Percentiles rank a stretch among this genome's conserved stretches.
Conservation (phyloP, 2,888 invertebrate genomes). For the Brachyptera putata region DNA sequence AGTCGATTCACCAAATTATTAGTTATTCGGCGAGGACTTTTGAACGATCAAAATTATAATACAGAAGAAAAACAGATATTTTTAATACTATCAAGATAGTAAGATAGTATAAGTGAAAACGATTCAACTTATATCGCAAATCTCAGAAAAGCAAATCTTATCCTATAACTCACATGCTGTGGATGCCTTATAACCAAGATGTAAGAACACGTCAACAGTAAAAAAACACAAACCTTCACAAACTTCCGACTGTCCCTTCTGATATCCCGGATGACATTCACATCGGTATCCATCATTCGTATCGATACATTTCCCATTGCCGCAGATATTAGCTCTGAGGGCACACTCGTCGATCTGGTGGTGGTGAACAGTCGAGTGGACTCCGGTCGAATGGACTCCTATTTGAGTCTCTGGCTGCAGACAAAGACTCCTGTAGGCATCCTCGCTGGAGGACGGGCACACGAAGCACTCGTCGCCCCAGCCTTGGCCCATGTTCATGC, state of each 20-base stretch:
- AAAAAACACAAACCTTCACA: too few relatives aligned
- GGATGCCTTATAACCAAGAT: too few relatives aligned
- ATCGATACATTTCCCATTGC: slow-evolving; percentile 63
- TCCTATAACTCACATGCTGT: too few relatives aligned
- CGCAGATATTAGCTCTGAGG: slow-evolving; percentile 69
- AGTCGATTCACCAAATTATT: background rate
- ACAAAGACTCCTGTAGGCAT: slow-evolving; percentile 37
- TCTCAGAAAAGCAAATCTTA: too few relatives aligned
- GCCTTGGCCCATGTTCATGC: slow-evolving; percentile 79
- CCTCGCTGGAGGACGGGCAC: slow-evolving; percentile 62
- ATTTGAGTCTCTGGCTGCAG: background rate
- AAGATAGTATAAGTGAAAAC: too few relatives aligned
- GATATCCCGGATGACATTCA: slow-evolving; percentile 68
- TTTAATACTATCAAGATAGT: background rate
- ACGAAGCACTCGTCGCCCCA: slow-evolving; percentile 76
- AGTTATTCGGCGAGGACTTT: too few relatives aligned
- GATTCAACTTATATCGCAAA: too few relatives aligned
- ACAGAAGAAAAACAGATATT: too few relatives aligned
- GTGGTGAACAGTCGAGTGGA: too few relatives aligned
- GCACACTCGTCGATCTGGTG: slow-evolving; percentile 68
- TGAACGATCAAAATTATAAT: too few relatives aligned
- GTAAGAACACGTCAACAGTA: too few relatives aligned
- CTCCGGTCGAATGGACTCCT: background rate
- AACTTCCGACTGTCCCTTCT: slow-evolving; percentile 47
- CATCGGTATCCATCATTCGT: slow-evolving; percentile 73